These are phyloP conservation scores for Scleropages formosus DNA, from an alignment of 2,797 vertebrate species.

Conservation along the genomic window DNA sequence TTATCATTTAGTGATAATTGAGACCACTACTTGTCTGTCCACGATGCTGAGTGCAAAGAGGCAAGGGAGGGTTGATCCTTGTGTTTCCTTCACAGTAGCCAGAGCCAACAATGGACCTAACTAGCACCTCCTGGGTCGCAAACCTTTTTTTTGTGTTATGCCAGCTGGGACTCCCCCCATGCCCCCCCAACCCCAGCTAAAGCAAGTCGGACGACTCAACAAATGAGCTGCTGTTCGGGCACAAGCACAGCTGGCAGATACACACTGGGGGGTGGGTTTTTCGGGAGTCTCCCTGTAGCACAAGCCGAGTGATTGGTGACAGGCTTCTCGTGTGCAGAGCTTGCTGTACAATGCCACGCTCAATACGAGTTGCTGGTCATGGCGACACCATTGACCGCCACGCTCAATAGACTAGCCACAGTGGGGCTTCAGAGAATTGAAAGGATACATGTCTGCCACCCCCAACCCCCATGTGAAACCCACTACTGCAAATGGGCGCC, in stretches of 20 bases:
- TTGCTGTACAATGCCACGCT: slow-evolving; percentile 1
- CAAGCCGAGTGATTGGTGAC: slow-evolving; percentile 18
- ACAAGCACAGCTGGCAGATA: background rate
- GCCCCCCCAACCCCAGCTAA: no score
- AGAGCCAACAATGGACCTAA: no score
- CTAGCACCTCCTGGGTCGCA: no score
- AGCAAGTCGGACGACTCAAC: background rate
- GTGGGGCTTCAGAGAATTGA: slow-evolving; percentile 5
- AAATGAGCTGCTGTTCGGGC: background rate
- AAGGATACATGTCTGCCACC: background rate
- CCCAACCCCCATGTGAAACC: background rate
- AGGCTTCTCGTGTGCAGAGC: background rate
- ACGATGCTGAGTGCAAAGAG: no score
- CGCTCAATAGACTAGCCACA: slow-evolving; percentile 13
- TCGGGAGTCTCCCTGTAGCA: background rate
- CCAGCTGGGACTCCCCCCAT: no score
- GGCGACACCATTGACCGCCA: background rate
- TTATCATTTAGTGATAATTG: no score
- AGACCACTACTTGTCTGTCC: no score
- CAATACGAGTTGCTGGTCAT: background rate
- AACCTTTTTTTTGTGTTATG: background rate
- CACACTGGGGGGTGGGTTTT: background rate
- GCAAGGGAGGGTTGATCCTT: no score
- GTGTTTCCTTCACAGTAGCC: no score
- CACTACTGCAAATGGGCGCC: background rate